phyloP scores from a whole-genome alignment of 2,113 vertebrate species.

The Muntiacus muntjak region DNA sequence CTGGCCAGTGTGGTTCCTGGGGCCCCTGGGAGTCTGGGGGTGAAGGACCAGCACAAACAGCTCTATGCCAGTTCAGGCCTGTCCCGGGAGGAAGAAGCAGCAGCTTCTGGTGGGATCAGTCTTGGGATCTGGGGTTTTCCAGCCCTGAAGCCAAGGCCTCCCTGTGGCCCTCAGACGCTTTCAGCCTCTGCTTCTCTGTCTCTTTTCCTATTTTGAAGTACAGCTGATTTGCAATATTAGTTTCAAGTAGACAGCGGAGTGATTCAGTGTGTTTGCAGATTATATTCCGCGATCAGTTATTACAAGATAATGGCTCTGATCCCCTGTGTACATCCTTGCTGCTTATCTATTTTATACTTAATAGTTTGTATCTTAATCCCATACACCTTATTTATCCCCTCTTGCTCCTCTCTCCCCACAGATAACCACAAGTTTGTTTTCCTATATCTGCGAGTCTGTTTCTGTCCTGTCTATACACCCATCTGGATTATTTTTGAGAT shows the following conservation, averaged over 20 bases:
- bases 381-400: background rate
- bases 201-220: background rate
- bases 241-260: background rate
- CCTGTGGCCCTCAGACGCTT: rapidly evolving
- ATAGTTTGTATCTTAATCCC: background rate
- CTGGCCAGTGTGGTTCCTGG: background rate
- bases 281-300: background rate
- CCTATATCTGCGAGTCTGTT: background rate
- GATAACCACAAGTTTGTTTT: background rate
- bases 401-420: background rate
- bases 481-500: background rate
- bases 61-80: background rate
- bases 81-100: background rate
- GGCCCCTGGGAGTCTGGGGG: background rate
- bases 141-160: rapidly evolving
- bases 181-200: background rate
- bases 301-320: background rate
- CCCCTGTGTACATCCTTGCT: background rate
- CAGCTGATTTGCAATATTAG: background rate
- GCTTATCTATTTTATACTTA: background rate
- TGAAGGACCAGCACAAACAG: rapidly evolving
- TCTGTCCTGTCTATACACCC: background rate
- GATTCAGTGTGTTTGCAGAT: background rate
- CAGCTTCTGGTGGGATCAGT: too few species aligned
- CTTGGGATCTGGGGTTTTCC: rapidly evolving